These are phyloP conservation scores for Apostichopus parvimensis DNA, from an alignment of 35 echinoderm and acorn worm genomes.

Conservation along the genomic window DNA sequence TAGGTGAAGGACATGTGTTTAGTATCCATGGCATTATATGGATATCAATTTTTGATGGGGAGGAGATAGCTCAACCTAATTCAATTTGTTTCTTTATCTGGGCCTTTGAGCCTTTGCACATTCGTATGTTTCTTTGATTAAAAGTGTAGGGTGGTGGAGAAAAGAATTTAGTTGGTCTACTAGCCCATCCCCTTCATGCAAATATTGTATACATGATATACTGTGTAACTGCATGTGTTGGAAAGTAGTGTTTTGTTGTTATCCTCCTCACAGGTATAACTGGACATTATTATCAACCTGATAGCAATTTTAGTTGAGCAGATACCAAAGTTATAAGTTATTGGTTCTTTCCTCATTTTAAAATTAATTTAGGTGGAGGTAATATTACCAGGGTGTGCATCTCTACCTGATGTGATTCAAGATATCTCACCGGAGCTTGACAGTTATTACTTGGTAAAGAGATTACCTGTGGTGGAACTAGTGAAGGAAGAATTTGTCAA, in stretches of 20 bases:
- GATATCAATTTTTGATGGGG: no score
- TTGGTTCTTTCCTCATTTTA: not conserved
- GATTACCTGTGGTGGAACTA: conserved; percentile 1
- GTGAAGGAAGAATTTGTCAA: conserved; percentile 22
- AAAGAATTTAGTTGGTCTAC: no score
- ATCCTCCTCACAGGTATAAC: not conserved
- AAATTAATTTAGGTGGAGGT: conserved; percentile 22
- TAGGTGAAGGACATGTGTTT: no score
- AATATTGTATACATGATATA: no score
- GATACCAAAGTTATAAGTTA: not conserved
- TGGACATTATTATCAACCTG: not conserved
- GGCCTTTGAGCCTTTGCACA: no score
- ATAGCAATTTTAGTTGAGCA: not conserved
- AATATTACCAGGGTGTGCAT: not conserved
- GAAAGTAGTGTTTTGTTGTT: not conserved
- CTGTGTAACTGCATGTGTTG: not conserved
- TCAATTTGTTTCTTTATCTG: no score
- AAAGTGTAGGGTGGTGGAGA: no score
- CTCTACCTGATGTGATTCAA: not conserved
- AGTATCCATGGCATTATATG: no score
- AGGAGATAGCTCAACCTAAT: no score
- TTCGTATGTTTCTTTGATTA: no score
- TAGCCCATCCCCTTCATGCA: no score
- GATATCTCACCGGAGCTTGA: conserved; percentile 9
- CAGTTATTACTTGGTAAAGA: not conserved